Percentiles rank a stretch among this genome's conserved stretches.
Conservation (phyloP, 2,797 vertebrate genomes). For the Mus spretus region DNA sequence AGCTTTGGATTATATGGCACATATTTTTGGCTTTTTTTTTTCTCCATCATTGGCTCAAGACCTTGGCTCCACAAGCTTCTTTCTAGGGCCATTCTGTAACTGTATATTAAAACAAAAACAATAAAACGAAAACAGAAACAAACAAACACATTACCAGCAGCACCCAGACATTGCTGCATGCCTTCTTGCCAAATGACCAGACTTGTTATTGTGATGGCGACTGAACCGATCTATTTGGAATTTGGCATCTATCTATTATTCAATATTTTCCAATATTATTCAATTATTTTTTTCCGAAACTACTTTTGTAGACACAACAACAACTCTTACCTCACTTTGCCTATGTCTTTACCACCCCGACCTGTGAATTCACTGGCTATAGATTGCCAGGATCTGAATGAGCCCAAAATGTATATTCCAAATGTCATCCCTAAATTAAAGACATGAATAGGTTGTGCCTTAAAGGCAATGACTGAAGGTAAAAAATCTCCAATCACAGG, state of each 20-base stretch:
- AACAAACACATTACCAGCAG: neutral
- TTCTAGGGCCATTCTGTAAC: neutral
- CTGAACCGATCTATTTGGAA: constrained; percentile 34
- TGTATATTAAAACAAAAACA: neutral
- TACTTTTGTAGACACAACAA: constrained; percentile 37
- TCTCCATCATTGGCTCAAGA: too few species aligned
- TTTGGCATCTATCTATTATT: constrained; percentile 12
- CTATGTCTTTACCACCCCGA: neutral
- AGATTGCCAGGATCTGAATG: neutral
- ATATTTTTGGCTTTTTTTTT: neutral
- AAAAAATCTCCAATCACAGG: neutral
- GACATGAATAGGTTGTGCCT: neutral
- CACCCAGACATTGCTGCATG: neutral
- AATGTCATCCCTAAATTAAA: neutral
- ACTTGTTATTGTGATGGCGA: constrained; percentile 57
- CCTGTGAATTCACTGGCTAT: neutral
- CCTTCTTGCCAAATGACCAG: constrained; percentile 42
- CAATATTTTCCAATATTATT: too few species aligned
- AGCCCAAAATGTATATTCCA: neutral
- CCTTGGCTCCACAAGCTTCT: neutral
- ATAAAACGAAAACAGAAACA: neutral
- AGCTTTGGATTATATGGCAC: neutral
- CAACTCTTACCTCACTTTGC: neutral
- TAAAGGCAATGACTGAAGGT: neutral
- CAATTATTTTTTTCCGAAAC: neutral